Evolutionary conservation across 2,888 invertebrate species (phyloP), one percentile per base, ranked within the genome.

Genomic region (Mayetiola destructor): DNA sequence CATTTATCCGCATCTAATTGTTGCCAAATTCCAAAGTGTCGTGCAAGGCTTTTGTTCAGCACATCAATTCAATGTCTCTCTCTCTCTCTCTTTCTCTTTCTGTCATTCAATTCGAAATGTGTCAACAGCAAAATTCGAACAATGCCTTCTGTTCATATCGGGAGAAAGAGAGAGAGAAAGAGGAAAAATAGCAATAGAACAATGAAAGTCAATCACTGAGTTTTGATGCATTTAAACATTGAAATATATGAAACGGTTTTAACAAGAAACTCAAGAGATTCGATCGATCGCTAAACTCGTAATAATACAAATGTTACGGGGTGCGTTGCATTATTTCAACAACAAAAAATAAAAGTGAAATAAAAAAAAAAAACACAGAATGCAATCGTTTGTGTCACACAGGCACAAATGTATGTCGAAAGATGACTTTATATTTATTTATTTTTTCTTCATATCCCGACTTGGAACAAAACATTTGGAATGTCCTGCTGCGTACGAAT

Each of bases 271-370:
- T 23, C 12, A n/a, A 48, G 27, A 27, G 48, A n/a, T n/a, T n/a
- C n/a, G n/a, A n/a, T n/a, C 27, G 48, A 48, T 48, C 48, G 48
- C n/a, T 48, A 27, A 48, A 48, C n/a, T 48, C 48, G 48, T 48
- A 48, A 48, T 48, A 48, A 48, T n/a, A n/a, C 48, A 48, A 48
- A 48, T 48, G 29, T 23, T 48, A 23, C n/a, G n/a, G 48, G 48
- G 48, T 48, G 48, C 48, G 48, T 48, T n/a, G 8, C 37, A 37
- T n/a, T n/a, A n/a, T 37, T 37, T 37, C 37, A 37, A 37, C 8
- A 37, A 16, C 37, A 37, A 37, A 37, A 27, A n/a, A n/a, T n/a
- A n/a, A n/a, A n/a, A n/a, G n/a, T n/a, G n/a, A n/a, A n/a, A n/a
- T n/a, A n/a, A n/a, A n/a, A n/a, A n/a, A n/a, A n/a, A n/a, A n/a